Conservation (phyloP, 1,140 invertebrate genomes). For the Tetranychus cinnabarinus region DNA sequence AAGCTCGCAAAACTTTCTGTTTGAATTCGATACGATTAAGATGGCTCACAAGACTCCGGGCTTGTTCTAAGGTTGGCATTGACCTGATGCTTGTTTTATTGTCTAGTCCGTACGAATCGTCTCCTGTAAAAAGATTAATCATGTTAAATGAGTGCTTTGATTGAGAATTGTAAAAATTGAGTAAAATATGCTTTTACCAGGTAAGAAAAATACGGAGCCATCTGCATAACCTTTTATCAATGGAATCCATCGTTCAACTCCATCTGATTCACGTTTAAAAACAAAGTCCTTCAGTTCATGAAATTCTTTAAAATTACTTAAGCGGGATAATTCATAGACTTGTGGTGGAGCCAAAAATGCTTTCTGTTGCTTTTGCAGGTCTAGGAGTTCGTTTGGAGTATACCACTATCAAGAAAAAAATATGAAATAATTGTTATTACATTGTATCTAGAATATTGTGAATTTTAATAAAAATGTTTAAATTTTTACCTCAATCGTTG, state of each 20-base stretch:
- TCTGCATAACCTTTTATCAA: slow-evolving; percentile 18
- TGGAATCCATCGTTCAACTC: slow-evolving; percentile 21
- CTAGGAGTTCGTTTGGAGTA: slow-evolving; percentile 18
- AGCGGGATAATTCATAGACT: slow-evolving; percentile 22
- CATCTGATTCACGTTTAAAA: slow-evolving; percentile 14
- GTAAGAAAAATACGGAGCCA: slow-evolving; percentile 21
- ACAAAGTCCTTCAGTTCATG: slow-evolving; percentile 20
- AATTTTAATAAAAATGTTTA: neutral
- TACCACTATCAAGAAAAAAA: slow-evolving; percentile 18
- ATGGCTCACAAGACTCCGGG: slow-evolving; percentile 5
- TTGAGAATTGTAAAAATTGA: too few relatives aligned
- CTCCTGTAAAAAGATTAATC: neutral
- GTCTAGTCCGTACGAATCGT: neutral
- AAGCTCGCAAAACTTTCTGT: slow-evolving; percentile 9
- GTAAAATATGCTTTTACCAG: slow-evolving; percentile 12
- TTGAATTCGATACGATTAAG: slow-evolving; percentile 14
- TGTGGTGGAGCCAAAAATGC: slow-evolving; percentile 25
- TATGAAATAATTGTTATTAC: neutral
- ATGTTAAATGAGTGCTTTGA: too few relatives aligned
- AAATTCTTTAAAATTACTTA: slow-evolving; percentile 14
- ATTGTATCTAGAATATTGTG: neutral
- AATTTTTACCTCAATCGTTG: slow-evolving; percentile 14
- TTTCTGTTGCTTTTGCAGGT: slow-evolving; percentile 14
- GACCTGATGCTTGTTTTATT: neutral
- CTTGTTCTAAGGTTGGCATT: slow-evolving; percentile 12